Conservation (phyloP, 1,140 invertebrate genomes). For the Cydia pomonella region DNA sequence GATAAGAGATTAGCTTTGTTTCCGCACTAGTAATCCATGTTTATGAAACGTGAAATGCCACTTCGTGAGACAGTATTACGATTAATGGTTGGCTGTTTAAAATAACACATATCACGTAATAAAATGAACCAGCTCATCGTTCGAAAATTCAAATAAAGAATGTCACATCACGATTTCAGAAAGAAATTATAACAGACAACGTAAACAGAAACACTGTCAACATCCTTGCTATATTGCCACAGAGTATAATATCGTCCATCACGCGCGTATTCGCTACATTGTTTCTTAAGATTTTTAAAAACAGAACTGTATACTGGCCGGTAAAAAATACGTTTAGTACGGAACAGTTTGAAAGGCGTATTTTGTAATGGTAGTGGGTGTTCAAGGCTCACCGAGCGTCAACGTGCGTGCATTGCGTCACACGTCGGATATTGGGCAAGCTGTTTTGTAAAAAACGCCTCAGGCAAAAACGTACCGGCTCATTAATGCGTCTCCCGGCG, state of each 20-base stretch:
- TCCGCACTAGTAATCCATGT: constrained; percentile 1
- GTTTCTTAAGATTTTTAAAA: background rate
- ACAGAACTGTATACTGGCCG: constrained; percentile 13
- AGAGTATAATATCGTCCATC: background rate
- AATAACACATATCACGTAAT: background rate
- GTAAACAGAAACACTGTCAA: background rate
- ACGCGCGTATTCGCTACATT: background rate
- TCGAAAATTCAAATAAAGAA: constrained; percentile 20
- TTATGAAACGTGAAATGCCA: background rate
- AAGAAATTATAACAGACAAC: constrained; percentile 12
- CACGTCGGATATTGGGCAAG: constrained; percentile 30
- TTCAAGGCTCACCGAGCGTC: constrained; percentile 29
- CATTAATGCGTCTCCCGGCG: constrained; percentile 4
- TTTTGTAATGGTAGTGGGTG: constrained; percentile 32
- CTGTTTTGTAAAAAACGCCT: constrained; percentile 33
- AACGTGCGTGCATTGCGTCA: constrained; percentile 34
- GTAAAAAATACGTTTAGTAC: constrained; percentile 28
- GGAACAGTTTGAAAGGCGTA: constrained; percentile 33
- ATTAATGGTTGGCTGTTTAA: background rate
- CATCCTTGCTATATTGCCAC: background rate
- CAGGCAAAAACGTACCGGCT: constrained; percentile 26
- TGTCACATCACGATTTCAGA: constrained; percentile 7
- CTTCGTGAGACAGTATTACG: background rate
- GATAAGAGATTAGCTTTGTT: constrained; percentile 10
- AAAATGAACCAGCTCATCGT: background rate